Evolutionary conservation across 1,140 invertebrate genomes (phyloP).

Genomic region (Plutomurus gul): DNA sequence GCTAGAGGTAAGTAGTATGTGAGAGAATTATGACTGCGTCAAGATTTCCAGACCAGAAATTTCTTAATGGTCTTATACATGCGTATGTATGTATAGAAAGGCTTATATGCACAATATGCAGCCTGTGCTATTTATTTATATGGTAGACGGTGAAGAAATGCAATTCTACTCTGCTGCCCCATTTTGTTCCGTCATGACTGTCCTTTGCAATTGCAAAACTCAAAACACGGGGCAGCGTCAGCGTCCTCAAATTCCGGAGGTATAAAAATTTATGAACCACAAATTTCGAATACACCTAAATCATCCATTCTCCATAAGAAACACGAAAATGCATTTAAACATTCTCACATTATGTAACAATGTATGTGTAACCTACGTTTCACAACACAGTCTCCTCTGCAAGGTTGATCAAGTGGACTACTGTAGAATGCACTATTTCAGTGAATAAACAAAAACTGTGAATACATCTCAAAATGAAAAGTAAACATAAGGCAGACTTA

Average conservation of each 20-base stretch:
- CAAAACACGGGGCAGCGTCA: not conserved
- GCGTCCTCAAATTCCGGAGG: conserved; percentile 35
- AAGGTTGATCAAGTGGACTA: too few species aligned
- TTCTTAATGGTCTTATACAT: conserved; percentile 11
- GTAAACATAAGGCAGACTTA: too few species aligned
- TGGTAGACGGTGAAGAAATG: conserved; percentile 6
- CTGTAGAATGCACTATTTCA: too few species aligned
- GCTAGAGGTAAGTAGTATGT: not conserved
- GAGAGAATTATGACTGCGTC: conserved; percentile 47
- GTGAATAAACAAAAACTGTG: too few species aligned
- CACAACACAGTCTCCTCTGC: too few species aligned
- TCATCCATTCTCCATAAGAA: conserved; percentile 32
- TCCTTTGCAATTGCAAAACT: conserved; percentile 29
- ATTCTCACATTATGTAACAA: conserved; percentile 2
- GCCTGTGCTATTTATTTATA: too few species aligned
- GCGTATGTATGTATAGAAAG: not conserved
- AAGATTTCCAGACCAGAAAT: conserved; percentile 48
- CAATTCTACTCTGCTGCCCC: conserved; percentile 13
- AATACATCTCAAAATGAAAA: too few species aligned
- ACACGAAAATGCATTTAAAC: conserved; percentile 18
- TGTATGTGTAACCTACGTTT: not conserved
- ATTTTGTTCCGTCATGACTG: not conserved
- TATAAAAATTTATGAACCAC: conserved; percentile 48
- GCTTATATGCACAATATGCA: too few species aligned
- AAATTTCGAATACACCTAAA: conserved; percentile 38